Evolutionary conservation across 2,888 invertebrate genomes (phyloP).

Genomic region (Aphidoletes aphidimyza): DNA sequence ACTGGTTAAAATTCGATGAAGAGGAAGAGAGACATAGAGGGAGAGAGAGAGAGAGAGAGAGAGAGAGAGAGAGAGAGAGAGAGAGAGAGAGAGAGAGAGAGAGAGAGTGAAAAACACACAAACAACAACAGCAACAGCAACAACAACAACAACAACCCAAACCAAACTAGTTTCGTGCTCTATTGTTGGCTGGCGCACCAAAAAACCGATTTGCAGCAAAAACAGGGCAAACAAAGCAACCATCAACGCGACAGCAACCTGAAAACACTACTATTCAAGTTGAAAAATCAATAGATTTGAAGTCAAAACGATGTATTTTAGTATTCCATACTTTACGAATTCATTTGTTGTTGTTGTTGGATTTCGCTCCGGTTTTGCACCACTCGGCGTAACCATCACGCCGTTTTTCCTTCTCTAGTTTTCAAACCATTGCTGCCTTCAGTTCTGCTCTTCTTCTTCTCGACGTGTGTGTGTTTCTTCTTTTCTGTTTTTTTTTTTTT

Average conservation of each 20-base stretch:
- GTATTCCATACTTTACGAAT: conserved; percentile 16
- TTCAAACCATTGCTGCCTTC: too few species aligned
- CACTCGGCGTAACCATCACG: not conserved
- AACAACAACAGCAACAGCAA: too few species aligned
- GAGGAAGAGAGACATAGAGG: too few species aligned
- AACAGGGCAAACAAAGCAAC: conserved; percentile 54
- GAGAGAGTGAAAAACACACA: too few species aligned
- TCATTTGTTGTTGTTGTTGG: not conserved
- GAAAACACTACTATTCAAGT: conserved; percentile 49
- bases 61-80: too few species aligned
- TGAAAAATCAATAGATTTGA: conserved; percentile 54
- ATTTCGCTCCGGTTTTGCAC: conserved; percentile 2
- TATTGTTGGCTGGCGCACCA: conserved; percentile 48
- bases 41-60: not conserved
- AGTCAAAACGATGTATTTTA: conserved; percentile 45
- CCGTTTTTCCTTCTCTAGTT: conserved; percentile 4
- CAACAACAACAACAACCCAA: conserved; percentile 6
- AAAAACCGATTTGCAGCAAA: conserved; percentile 45
- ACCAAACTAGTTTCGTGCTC: conserved; percentile 50
- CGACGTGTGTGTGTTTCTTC: too few species aligned
- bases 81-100: too few species aligned
- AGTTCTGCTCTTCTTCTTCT: too few species aligned
- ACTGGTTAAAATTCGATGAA: too few species aligned
- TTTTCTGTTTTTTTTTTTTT: too few species aligned
- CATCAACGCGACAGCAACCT: conserved; percentile 51